These are phyloP conservation scores for Myopa testacea DNA, from an alignment of 2,888 invertebrate genomes.

Conservation along the genomic window DNA sequence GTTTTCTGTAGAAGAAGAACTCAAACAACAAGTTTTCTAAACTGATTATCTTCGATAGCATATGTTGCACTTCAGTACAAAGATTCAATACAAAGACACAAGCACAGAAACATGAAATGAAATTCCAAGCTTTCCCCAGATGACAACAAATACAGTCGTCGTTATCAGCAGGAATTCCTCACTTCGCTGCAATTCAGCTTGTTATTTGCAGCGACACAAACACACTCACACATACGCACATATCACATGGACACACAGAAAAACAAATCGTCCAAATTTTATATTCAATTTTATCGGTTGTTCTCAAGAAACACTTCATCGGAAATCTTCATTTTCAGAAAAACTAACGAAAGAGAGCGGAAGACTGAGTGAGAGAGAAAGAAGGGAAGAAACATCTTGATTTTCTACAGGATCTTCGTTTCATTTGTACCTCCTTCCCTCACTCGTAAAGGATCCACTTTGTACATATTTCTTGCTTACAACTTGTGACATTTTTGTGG, in stretches of 20 bases:
- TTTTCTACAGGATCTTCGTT: too few species aligned
- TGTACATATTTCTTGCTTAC: background rate
- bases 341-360: too few species aligned
- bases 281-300: too few species aligned
- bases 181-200: background rate
- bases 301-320: too few species aligned
- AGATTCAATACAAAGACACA: background rate
- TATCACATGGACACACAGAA: background rate
- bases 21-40: background rate
- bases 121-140: too few species aligned
- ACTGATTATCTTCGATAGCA: conserved; percentile 9
- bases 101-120: background rate
- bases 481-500: background rate
- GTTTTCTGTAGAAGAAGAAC: background rate
- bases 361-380: too few species aligned
- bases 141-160: too few species aligned
- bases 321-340: too few species aligned
- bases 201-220: background rate
- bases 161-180: too few species aligned
- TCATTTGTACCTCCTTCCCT: too few species aligned
- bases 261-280: background rate
- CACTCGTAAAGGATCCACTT: too few species aligned
- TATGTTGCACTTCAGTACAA: conserved; percentile 2
- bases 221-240: conserved; percentile 12
- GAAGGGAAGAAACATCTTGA: too few species aligned